Evolutionary conservation across 2,888 invertebrate genomes (phyloP).

Genomic region (Smittia sp.): DNA sequence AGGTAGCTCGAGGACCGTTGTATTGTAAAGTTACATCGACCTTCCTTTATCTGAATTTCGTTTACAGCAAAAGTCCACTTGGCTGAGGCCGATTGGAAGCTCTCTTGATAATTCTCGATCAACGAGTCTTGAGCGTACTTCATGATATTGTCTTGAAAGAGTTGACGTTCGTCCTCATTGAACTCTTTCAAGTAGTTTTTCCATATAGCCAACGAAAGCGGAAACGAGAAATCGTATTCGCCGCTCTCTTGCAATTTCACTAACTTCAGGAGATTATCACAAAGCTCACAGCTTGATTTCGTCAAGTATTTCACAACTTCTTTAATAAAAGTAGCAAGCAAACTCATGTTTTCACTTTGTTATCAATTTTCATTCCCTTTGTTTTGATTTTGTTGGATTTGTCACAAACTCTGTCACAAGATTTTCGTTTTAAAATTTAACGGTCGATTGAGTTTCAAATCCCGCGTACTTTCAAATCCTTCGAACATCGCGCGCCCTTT

Average conservation of each 20-base stretch:
- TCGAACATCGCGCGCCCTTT: too few relatives aligned
- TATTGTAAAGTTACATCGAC: not conserved
- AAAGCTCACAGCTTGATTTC: not conserved
- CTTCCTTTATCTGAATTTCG: not conserved
- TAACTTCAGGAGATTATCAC: not conserved
- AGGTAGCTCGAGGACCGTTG: not conserved
- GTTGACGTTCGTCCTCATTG: conserved; percentile 5
- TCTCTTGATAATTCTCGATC: not conserved
- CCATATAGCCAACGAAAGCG: not conserved
- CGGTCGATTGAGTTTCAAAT: too few relatives aligned
- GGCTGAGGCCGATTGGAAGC: not conserved
- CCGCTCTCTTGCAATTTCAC: not conserved
- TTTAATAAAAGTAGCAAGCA: too few relatives aligned
- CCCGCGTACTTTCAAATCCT: too few relatives aligned
- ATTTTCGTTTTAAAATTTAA: too few relatives aligned
- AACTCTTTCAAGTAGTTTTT: not conserved
- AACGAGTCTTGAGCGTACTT: not conserved
- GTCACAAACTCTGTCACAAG: too few relatives aligned
- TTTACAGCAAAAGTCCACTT: not conserved
- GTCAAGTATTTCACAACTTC: too few relatives aligned
- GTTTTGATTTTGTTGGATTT: too few relatives aligned
- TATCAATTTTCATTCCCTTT: too few relatives aligned
- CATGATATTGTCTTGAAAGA: not conserved
- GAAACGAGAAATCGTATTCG: conserved; percentile 2
- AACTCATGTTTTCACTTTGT: too few relatives aligned